A percentile compares a stretch with the other conserved stretches of the same genome.
phyloP scores from a whole-genome alignment of 2,888 invertebrate genomes.

The Archips xylosteana region DNA sequence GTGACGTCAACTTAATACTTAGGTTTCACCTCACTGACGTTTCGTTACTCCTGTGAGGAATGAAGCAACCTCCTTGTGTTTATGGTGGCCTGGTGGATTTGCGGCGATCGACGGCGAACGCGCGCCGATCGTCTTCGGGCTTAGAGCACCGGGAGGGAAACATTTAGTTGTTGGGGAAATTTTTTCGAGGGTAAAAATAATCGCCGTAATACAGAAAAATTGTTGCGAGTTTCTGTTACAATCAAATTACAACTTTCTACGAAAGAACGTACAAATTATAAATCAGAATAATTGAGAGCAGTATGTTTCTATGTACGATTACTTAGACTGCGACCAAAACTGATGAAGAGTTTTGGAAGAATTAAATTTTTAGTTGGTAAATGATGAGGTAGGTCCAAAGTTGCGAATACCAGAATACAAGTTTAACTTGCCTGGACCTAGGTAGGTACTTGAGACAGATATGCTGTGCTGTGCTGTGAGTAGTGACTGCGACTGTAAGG shows the following conservation, averaged over 20 bases:
- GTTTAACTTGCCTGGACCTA: slow-evolving; percentile 19
- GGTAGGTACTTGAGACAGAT: background rate
- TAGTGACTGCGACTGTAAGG: no score
- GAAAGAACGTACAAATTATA: background rate
- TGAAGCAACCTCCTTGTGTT: slow-evolving; percentile 8
- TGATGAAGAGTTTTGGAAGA: background rate
- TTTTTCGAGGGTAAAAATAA: background rate
- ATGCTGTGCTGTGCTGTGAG: background rate
- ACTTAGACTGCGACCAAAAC: background rate
- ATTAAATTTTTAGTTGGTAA: background rate
- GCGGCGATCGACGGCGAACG: slow-evolving; percentile 61
- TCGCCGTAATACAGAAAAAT: background rate
- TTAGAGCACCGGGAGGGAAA: background rate
- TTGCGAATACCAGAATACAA: slow-evolving; percentile 24
- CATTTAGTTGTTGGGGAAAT: background rate
- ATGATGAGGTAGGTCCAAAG: slow-evolving; percentile 4
- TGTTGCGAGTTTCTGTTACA: background rate
- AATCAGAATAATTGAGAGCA: background rate
- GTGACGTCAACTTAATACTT: background rate
- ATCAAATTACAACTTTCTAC: background rate
- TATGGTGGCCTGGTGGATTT: slow-evolving; percentile 69
- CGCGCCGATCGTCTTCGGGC: slow-evolving; percentile 22
- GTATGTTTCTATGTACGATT: background rate
- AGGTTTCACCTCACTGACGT: background rate
- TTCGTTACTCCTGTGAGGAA: background rate